phyloP scores from a whole-genome alignment of 2,888 invertebrate genomes.

The Iselma pallidipennis region DNA sequence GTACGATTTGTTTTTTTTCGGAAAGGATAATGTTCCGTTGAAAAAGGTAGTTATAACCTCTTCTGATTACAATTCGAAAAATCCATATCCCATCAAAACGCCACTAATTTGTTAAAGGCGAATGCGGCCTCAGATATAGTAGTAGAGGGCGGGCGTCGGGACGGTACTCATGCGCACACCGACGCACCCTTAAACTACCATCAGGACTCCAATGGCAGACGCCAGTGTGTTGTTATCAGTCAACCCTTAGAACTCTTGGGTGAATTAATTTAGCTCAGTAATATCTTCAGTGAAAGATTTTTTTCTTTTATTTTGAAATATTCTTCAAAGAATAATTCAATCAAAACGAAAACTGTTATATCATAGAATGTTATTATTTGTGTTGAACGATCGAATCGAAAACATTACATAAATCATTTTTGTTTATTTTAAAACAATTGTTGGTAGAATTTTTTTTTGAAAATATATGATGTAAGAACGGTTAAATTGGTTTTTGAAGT shows the following conservation, averaged over 20 bases:
- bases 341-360: not conserved
- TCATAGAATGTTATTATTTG: too few species aligned
- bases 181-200: slow-evolving; percentile 40
- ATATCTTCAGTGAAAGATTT: not conserved
- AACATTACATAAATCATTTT: too few species aligned
- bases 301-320: not conserved
- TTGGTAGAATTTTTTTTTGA: not conserved
- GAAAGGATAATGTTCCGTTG: slow-evolving; percentile 10
- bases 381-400: not conserved
- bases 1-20: not conserved
- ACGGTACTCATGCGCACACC: slow-evolving; percentile 47
- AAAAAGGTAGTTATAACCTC: slow-evolving; percentile 30
- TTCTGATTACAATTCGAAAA: slow-evolving; percentile 55
- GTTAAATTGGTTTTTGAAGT: not conserved
- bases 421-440: not conserved
- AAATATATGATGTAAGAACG: not conserved
- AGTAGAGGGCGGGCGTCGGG: slow-evolving; percentile 50
- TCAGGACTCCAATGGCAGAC: slow-evolving; percentile 55
- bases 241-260: slow-evolving; percentile 47
- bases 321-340: not conserved
- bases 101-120: slow-evolving; percentile 56
- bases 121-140: slow-evolving; percentile 52
- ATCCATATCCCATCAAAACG: slow-evolving; percentile 57
- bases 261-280: slow-evolving; percentile 22
- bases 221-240: slow-evolving; percentile 48